phyloP scores from a whole-genome alignment of 23 tunicate species.

The Oikopleura albicans region DNA sequence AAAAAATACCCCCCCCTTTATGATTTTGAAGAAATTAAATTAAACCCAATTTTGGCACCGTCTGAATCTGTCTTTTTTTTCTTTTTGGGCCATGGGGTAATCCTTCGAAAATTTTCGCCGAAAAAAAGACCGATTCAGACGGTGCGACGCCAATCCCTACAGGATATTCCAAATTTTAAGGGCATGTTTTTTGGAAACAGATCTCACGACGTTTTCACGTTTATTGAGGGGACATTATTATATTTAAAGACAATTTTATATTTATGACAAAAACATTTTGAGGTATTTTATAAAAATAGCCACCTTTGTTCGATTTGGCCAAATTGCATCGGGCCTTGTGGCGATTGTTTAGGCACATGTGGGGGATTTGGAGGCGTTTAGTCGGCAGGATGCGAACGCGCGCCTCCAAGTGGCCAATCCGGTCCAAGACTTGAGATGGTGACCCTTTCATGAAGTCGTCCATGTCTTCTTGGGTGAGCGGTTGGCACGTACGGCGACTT shows the following conservation, averaged over 20 bases:
- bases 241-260: neutral
- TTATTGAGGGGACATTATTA: neutral
- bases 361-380: neutral
- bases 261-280: neutral
- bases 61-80: too few species aligned
- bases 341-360: neutral
- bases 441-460: neutral
- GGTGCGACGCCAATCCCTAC: too few species aligned
- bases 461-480: neutral
- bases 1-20: too few species aligned
- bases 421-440: neutral
- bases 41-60: too few species aligned
- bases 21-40: too few species aligned
- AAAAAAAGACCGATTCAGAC: too few species aligned
- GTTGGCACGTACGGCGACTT: neutral
- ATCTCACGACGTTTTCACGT: neutral
- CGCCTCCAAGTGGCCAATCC: neutral
- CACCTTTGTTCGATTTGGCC: too few species aligned
- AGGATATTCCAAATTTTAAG: too few species aligned
- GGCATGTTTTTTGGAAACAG: neutral
- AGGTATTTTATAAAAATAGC: too few species aligned
- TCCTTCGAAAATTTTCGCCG: too few species aligned
- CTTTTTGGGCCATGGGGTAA: too few species aligned
- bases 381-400: neutral
- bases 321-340: too few species aligned